Percentiles rank a stretch among this genome's conserved stretches.
Conservation (phyloP, 2,113 vertebrate species). For the Trachemys scripta region DNA sequence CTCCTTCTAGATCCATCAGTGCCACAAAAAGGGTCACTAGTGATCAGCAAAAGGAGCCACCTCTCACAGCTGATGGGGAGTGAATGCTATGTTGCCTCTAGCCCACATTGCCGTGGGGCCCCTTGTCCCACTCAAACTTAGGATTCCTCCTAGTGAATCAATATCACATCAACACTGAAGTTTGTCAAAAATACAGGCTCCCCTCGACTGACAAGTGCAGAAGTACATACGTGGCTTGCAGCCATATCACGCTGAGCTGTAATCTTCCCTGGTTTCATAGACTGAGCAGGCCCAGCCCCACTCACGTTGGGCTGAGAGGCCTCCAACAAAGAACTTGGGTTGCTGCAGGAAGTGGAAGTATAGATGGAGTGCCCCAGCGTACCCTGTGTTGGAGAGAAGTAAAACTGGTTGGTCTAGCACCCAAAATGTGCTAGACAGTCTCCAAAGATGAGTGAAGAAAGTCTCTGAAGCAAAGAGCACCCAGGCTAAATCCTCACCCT, state of each 20-base stretch:
- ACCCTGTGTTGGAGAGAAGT: background rate
- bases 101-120: fast-evolving
- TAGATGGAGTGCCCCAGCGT: background rate
- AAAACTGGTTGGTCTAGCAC: background rate
- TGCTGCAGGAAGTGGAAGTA: background rate
- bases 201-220: background rate
- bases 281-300: background rate
- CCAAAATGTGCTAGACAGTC: background rate
- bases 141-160: background rate
- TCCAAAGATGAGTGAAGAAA: background rate
- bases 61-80: background rate
- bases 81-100: background rate
- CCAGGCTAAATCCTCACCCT: fast-evolving
- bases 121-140: background rate
- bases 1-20: background rate
- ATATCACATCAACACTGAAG: background rate
- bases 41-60: fast-evolving
- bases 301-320: too few relatives aligned
- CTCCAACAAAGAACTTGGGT: background rate
- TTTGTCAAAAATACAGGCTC: background rate
- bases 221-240: background rate
- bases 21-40: background rate
- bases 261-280: background rate
- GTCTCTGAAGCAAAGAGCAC: fast-evolving
- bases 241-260: background rate